These are phyloP conservation scores for Neria commutata DNA, from an alignment of 2,888 invertebrate species.

Conservation along the genomic window DNA sequence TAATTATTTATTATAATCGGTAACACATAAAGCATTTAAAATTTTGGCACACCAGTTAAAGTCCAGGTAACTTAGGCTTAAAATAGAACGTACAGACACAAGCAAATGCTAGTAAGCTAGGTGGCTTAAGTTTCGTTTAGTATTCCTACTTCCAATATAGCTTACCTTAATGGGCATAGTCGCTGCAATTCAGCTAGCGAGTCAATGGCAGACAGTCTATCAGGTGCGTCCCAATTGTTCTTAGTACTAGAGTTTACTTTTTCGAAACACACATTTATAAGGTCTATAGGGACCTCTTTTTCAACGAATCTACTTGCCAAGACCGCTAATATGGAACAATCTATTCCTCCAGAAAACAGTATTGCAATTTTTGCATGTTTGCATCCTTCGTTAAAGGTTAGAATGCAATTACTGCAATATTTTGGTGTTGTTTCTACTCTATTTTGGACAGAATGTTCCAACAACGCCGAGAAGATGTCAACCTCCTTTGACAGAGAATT, in stretches of 20 bases:
- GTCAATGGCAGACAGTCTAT: constrained; percentile 77
- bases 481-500: constrained; percentile 26
- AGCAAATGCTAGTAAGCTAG: too few species aligned
- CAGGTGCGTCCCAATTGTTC: constrained; percentile 74
- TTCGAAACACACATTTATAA: constrained; percentile 93
- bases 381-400: constrained; percentile 57
- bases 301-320: constrained; percentile 75
- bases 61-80: too few species aligned
- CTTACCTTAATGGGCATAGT: constrained; percentile 69
- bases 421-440: constrained; percentile 69
- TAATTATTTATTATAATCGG: too few species aligned
- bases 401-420: constrained; percentile 68
- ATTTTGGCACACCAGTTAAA: too few species aligned
- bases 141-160: background rate
- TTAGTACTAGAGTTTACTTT: constrained; percentile 50
- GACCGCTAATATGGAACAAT: constrained; percentile 89
- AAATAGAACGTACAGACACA: too few species aligned
- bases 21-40: too few species aligned
- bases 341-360: constrained; percentile 95
- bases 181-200: constrained; percentile 73
- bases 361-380: constrained; percentile 75
- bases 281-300: constrained; percentile 76
- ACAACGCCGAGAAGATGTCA: constrained; percentile 62
- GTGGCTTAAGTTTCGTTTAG: too few species aligned
- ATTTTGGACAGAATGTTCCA: constrained; percentile 68